Percentiles rank a stretch among this genome's conserved stretches.
Evolutionary conservation across 2,888 invertebrate genomes (phyloP).

Genomic region (Microctonus hyperodae): DNA sequence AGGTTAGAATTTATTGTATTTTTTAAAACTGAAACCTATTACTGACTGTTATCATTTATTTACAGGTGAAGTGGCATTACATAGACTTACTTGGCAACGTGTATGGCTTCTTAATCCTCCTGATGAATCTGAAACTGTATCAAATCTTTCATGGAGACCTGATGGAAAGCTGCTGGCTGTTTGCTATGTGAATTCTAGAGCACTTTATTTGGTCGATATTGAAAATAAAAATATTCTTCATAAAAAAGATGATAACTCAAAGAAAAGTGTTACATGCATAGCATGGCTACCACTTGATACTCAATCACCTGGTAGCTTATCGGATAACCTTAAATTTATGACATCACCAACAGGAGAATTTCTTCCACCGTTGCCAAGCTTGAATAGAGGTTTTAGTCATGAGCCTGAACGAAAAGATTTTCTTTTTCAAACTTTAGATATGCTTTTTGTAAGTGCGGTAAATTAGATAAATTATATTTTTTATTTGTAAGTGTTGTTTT

Average conservation of each 20-base stretch:
- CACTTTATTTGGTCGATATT: conserved; percentile 73
- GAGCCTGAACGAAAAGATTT: conserved; percentile 61
- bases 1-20: conserved; percentile 66
- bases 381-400: conserved; percentile 62
- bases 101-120: conserved; percentile 85
- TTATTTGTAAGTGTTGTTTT: neutral
- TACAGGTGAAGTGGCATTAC: conserved; percentile 85
- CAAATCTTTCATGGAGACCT: conserved; percentile 89
- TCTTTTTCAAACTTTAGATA: conserved; percentile 64
- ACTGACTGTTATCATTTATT: too few relatives aligned
- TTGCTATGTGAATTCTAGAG: conserved; percentile 50
- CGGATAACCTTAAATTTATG: conserved; percentile 36
- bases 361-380: conserved; percentile 65
- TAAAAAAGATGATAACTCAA: conserved; percentile 60
- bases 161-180: conserved; percentile 86
- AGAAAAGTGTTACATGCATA: conserved; percentile 74
- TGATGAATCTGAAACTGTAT: conserved; percentile 75
- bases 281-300: conserved; percentile 70
- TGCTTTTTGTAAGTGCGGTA: conserved; percentile 58
- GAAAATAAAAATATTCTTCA: conserved; percentile 85
- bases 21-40: conserved; percentile 6
- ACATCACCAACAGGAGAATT: conserved; percentile 55
- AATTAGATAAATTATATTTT: conserved; percentile 34
- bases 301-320: conserved; percentile 33
- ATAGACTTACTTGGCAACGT: conserved; percentile 91